Conservation (phyloP, 2,888 invertebrate genomes). For the Chironomus riparius region DNA sequence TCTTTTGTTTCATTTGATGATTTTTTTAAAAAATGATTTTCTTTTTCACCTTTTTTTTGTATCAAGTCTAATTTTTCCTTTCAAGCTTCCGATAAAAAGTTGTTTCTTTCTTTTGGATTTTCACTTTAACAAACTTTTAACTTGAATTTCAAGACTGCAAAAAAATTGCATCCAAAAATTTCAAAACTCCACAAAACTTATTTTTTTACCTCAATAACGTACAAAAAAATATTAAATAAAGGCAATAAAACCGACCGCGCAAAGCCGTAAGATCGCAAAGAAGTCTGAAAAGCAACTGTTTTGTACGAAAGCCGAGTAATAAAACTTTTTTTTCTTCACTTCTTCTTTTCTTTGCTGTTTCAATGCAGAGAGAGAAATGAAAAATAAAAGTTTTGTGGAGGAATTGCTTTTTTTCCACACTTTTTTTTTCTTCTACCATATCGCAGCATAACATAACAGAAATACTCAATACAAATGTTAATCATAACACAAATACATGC, state of each 20-base stretch:
- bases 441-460: neutral
- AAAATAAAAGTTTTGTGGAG: slow-evolving; percentile 16
- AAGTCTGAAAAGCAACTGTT: slow-evolving; percentile 37
- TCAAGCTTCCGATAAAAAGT: neutral
- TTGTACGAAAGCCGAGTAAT: slow-evolving; percentile 29
- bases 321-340: neutral
- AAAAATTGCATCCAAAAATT: neutral
- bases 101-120: neutral
- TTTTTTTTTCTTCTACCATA: neutral
- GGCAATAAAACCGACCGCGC: slow-evolving; percentile 41
- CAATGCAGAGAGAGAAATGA: neutral
- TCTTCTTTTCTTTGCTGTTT: neutral
- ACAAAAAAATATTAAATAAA: slow-evolving; percentile 13
- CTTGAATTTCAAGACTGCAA: neutral
- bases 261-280: slow-evolving; percentile 42
- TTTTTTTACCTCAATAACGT: no score
- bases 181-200: neutral
- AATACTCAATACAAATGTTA: neutral
- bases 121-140: neutral
- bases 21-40: no score
- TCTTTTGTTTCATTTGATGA: neutral
- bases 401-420: neutral
- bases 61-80: no score
- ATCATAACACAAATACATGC: neutral
- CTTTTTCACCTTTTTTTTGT: no score